Base-by-base conservation (phyloP, 2,888 invertebrate genomes). In the Steromphala cineraria region DNA sequence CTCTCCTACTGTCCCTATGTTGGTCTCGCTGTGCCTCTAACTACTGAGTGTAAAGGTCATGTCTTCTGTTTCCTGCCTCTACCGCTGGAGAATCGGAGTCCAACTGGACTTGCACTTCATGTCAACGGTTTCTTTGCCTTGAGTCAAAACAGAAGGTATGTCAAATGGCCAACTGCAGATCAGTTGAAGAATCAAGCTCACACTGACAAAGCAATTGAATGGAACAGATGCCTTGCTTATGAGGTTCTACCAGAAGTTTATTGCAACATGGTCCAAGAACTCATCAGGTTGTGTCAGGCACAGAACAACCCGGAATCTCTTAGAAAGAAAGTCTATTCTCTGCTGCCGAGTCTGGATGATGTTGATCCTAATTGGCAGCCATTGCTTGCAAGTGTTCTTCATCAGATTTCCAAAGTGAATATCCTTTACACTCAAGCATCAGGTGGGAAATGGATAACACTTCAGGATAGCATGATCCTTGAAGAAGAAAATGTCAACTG, bases 1-100 rank as follows among this genome's bases (percentile, higher is more conserved):
- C 82, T 89, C 53, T 78, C 84, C 62, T 87, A 85, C 79, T 83
- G 82, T 10, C 90, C 90, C 0, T 88, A 86, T 84, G 89, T 90
- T 8, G 87, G 89, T 28, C 84, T 86, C 13, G 90, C 90, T n/a
- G 82, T 88, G 81, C 84, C 85, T 3, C 67, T 89, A 52, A 56
- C 80, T 40, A 19, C 79, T 36, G 67, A 78, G n/a, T 52, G 53
- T 17, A 74, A 53, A 52, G 91, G 92, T 17, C 91, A 92, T 40
- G 83, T 91, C 5, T 92, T 91, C 81, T 92, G 92, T 79, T 91
- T 92, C 80, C 85, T 92, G 21, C 93, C 93, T n/a, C 87, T 93
- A 21, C 91, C 92, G 4, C 75, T 86, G 53, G 89, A 90, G 75
- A 82, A 84, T 8, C 82, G 87, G 67, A 87, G 86, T 67, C 83